Evolutionary conservation across 2,888 invertebrate species (phyloP), one percentile per base, ranked within the genome.

Genomic region (Caenorhabditis uteleia): DNA sequence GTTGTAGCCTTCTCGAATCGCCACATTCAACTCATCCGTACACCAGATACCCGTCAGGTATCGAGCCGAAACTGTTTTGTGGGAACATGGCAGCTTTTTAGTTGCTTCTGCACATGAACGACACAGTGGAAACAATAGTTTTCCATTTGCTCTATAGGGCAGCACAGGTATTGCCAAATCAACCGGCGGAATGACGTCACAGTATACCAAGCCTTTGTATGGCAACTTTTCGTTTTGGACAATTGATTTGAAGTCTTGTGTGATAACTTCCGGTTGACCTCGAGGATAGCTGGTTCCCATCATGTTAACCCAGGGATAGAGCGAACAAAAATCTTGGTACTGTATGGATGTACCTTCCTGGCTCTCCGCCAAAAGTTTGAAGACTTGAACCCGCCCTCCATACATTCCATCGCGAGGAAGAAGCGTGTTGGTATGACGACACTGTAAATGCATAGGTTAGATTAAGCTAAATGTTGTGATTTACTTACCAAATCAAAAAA

Each of bases 11-110:
- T 48, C 26, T 12, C 3, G 7, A 8, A 48, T 23, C 7, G 48
- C 48, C n/a, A 39, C 2, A 16, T 48, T 48, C 38, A 36, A 14
- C 25, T 36, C 45, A n/a, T 18, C 38, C n/a, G 38, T 26, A 36
- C 23, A 16, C 3, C 36, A 25, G 26, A 2, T 27, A 18, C 29
- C 27, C 26, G 27, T 14, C 2, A 16, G 25, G 26, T 34, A 10
- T 25, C 26, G 16, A 2, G 5, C 3, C 10, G 4, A 5, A 4
- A 36, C 36, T 6, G 3, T 36, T 6, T 18, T 18, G 20, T 36
- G 36, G 16, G 8, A 6, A 36, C 36, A 36, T 3, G 3, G 3
- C 3, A 4, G 4, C 16, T 3, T 2, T 20, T 36, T 20, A 18
- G 20, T 36, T 20, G 16, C 5, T n/a, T 36, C 36, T 10, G 20